Percentiles rank a stretch among this genome's conserved stretches.
phyloP scores from a whole-genome alignment of 2,113 vertebrate species.

The Callorhinus ursinus region DNA sequence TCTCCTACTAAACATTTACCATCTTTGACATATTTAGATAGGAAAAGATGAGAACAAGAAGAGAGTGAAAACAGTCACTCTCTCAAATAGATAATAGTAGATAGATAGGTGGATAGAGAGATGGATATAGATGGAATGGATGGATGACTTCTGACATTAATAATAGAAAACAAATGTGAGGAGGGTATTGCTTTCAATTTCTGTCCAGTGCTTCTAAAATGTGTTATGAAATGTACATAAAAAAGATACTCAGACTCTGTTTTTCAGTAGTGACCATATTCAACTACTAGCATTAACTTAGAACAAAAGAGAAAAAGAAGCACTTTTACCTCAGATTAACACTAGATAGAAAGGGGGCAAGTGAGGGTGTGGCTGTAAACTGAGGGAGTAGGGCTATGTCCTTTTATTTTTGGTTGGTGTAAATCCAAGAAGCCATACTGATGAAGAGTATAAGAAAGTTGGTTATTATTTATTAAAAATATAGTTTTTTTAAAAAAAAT shows the following conservation, averaged over 20 bases:
- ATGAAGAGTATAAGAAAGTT: background rate
- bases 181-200: constrained; percentile 53
- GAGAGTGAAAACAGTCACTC: constrained; percentile 34
- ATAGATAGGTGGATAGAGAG: background rate
- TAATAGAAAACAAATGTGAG: constrained; percentile 66
- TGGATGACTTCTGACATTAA: constrained; percentile 48
- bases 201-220: constrained; percentile 42
- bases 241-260: constrained; percentile 11
- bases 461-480: fast-evolving
- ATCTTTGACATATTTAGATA: constrained; percentile 70
- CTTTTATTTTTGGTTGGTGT: background rate
- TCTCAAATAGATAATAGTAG: constrained; percentile 16
- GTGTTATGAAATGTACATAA: constrained; percentile 38
- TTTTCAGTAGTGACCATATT: constrained; percentile 37
- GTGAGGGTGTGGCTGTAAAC: fast-evolving
- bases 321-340: background rate
- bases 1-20: constrained; percentile 72
- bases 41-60: constrained; percentile 33
- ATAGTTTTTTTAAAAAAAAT: background rate
- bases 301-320: background rate
- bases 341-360: background rate
- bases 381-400: background rate
- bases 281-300: background rate
- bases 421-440: background rate
- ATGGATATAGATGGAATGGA: background rate